Evolutionary conservation across 2,113 vertebrate genomes (phyloP), one percentile per base, ranked within the genome.

Genomic region (Chunga burmeisteri): DNA sequence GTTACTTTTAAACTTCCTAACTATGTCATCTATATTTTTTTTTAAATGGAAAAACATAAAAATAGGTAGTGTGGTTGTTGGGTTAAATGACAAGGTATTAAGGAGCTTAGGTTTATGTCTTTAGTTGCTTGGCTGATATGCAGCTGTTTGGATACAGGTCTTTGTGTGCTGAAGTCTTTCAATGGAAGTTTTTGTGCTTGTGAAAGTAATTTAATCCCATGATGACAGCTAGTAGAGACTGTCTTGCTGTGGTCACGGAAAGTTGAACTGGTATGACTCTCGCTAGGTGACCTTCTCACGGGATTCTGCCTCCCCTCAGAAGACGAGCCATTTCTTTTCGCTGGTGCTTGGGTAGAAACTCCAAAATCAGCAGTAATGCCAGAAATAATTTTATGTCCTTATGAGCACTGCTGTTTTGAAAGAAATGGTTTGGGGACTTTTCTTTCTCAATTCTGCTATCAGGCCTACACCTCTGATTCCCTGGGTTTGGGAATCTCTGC

Each of bases 131-230:
- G 58, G 49, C 82, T 90, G 52, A 72, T 52, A 7, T 2, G 5
- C 85, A 91, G 56, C 78, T 85, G 73, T 82, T 91, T 85, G 72
- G 77, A 62, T 62, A 80, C 52, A 20, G 56, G n/a, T 59, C 85
- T 94, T 95, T 79, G 61, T 88, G 73, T 73, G 74, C 85, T 75
- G 78, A 68, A 75, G 61, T 52, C 58, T 68, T 79, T 85, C 94
- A 92, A 3, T 80, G 58, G 66, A 61, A 80, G 66, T 86, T 92
- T 53, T 85, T 85, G 22, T 6, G n/a, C 70, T 87, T 61, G 36
- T 77, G 82, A 80, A 94, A 93, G 90, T 92, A 90, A 96, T 95
- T 95, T 92, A 85, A 92, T 93, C 82, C 86, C 2, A 9, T 77
- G 94, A 68, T 94, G 96, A 95, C 96, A 95, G 88, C 88, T 92